These are phyloP conservation scores for Antidorcas marsupialis DNA, from an alignment of 2,113 vertebrate genomes.

Conservation along the genomic window DNA sequence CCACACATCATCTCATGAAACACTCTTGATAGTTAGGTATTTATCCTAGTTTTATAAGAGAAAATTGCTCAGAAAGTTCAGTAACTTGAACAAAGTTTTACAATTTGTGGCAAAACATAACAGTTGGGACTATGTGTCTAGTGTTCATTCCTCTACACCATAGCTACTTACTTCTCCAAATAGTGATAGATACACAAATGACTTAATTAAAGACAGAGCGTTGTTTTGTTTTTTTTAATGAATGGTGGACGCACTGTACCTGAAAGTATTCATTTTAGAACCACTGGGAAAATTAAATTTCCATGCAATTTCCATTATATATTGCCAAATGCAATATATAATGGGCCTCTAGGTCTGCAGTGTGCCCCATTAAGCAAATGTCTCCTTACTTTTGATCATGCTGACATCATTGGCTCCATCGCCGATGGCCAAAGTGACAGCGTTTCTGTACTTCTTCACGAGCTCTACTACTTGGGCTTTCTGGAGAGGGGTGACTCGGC, in stretches of 20 bases:
- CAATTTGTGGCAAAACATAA: neutral
- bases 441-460: conserved; percentile 84
- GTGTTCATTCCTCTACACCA: neutral
- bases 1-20: neutral
- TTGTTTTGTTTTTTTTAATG: neutral
- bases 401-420: conserved; percentile 89
- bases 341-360: neutral
- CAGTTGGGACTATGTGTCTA: neutral
- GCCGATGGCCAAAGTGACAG: conserved; percentile 83
- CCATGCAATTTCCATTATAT: neutral
- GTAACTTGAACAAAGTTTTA: neutral
- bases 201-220: neutral
- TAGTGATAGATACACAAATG: neutral
- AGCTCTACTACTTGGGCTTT: conserved; percentile 87
- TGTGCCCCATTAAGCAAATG: neutral
- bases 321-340: neutral
- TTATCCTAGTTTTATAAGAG: neutral
- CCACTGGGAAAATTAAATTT: neutral
- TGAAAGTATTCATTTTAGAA: neutral
- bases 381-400: conserved; percentile 87
- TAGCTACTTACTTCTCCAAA: neutral
- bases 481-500: conserved; percentile 86
- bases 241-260: neutral
- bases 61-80: neutral
- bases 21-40: neutral